Percentiles rank a stretch among this genome's conserved stretches.
Conservation (phyloP, 2,797 vertebrate genomes). For the Gymnothorax javanicus region DNA sequence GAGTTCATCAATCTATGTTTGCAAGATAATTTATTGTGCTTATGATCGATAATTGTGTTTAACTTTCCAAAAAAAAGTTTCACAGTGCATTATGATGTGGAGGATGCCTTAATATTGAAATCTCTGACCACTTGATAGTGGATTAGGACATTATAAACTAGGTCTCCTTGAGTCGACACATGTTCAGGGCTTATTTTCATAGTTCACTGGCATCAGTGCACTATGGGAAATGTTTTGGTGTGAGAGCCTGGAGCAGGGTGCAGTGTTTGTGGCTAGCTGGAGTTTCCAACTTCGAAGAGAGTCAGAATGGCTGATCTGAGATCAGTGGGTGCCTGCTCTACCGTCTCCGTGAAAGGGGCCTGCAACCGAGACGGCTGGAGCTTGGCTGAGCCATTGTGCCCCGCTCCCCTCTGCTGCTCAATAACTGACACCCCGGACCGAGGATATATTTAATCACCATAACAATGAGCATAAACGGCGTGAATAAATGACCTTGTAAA, state of each 20-base stretch:
- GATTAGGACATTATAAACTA: background rate
- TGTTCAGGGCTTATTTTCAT: background rate
- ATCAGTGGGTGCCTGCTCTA: constrained; percentile 30
- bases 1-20: background rate
- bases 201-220: background rate
- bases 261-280: constrained; percentile 34
- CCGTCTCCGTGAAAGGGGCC: constrained; percentile 51
- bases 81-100: background rate
- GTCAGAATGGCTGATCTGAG: constrained; percentile 42
- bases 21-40: background rate
- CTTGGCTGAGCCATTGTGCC: constrained; percentile 62
- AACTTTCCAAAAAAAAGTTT: background rate
- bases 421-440: constrained; percentile 78
- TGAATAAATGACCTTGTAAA: constrained; percentile 79
- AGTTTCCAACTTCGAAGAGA: constrained; percentile 31
- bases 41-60: background rate
- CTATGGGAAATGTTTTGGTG: background rate
- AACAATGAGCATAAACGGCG: constrained; percentile 68
- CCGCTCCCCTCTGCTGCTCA: constrained; percentile 68
- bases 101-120: background rate
- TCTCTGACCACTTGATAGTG: background rate
- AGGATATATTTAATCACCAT: constrained; percentile 81
- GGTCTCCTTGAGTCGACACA: background rate
- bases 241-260: constrained; percentile 12
- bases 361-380: constrained; percentile 68